Evolutionary conservation across 2,113 vertebrate species (phyloP).

Genomic region (Protobothrops flavoviridis): DNA sequence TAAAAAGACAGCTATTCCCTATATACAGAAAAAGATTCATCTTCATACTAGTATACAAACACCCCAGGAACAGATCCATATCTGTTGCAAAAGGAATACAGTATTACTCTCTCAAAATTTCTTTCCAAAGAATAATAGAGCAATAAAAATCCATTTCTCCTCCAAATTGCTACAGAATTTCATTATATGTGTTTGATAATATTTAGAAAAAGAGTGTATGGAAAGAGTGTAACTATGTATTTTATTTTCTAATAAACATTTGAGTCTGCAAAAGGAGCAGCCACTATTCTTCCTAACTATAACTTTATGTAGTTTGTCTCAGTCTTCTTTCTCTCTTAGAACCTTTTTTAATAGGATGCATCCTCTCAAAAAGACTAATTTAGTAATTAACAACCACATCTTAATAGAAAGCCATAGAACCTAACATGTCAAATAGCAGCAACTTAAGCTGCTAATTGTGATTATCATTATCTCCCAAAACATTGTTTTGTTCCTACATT

Average conservation of each 20-base stretch:
- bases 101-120: neutral
- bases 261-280: neutral
- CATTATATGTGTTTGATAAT: neutral
- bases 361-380: conserved; percentile 12
- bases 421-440: conserved; percentile 8
- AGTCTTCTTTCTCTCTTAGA: neutral
- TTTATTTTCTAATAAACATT: neutral
- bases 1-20: neutral
- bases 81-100: neutral
- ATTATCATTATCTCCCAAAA: conserved; percentile 3
- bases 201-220: neutral
- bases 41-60: neutral
- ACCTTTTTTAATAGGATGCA: neutral
- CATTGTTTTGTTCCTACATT: neutral
- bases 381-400: conserved; percentile 14
- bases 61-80: neutral
- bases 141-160: neutral
- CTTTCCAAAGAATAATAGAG: neutral
- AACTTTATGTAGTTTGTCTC: neutral
- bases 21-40: neutral
- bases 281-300: neutral
- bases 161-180: neutral
- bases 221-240: neutral
- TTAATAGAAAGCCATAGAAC: conserved; percentile 2
- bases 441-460: conserved; percentile 10